Evolutionary conservation across 2,888 invertebrate genomes (phyloP), one percentile per base, ranked within the genome.

Genomic region (Apamea monoglypha): DNA sequence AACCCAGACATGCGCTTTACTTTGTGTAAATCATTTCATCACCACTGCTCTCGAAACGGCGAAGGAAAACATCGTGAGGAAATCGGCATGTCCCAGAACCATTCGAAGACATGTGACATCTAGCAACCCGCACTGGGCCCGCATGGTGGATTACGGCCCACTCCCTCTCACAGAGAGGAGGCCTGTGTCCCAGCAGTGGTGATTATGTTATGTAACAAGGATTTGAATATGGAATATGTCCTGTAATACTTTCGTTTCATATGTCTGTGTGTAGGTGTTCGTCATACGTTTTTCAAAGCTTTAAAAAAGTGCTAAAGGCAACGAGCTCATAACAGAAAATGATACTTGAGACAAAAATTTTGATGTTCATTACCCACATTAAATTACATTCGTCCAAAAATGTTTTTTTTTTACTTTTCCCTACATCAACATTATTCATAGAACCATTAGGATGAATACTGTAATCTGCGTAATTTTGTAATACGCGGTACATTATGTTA

Each of bases 401-500:
- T 25, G 10, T 18, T 40, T 67, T 4, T 18, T 67, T 44, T n/a
- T 16, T 16, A 67, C n/a, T 40, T 66, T 40, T 66, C 16, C 29
- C 4, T 67, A 8, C 5, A 44, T 10, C 8, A 50, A 2, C 14
- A 50, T 32, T 32, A 69, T 69, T 32, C 21, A 69, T 69, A 32
- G 14, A 25, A 16, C 1, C 29, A 29, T 29, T n/a, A 8, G 18
- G 5, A 67, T 44, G 18, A n/a, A 1, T 69, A 29, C 69, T 47
- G 29, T 14, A 16, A 40, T 18, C 40, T 44, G n/a, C 5, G n/a
- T 44, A 44, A 40, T 40, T 40, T 40, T 12, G 10, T 71, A 47
- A 73, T 69, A 47, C 10, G 29, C 32, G 2, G 32, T n/a, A 8
- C 21, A 32, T 81, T 71, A 72, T 44, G 18, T 44, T 29, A 81